These are phyloP conservation scores for Datnioides undecimradiatus DNA, from an alignment of 2,113 vertebrate species.

Conservation along the genomic window DNA sequence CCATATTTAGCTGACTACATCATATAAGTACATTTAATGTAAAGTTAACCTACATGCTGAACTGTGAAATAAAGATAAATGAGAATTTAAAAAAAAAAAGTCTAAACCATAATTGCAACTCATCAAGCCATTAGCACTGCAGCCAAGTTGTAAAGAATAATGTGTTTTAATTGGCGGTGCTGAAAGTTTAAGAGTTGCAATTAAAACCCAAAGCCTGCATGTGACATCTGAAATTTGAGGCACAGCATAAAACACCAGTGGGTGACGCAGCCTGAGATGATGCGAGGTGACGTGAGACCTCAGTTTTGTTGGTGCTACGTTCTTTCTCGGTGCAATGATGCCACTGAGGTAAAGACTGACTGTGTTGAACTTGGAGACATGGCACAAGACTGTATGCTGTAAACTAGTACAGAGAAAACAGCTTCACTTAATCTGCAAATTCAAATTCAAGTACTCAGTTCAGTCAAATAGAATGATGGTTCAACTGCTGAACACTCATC, in stretches of 20 bases:
- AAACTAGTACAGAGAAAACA: not conserved
- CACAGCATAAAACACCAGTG: not conserved
- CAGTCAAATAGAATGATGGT: not conserved
- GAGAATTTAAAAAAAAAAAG: constrained; percentile 1
- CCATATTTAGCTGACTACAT: not conserved
- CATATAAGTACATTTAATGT: not conserved
- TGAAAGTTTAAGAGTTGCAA: not conserved
- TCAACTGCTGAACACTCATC: not conserved
- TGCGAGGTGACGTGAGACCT: not conserved
- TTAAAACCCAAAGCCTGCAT: constrained; percentile 21
- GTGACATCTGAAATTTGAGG: constrained; percentile 13
- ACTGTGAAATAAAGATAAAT: constrained; percentile 28
- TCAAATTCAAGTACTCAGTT: not conserved
- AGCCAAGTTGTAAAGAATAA: constrained; percentile 47
- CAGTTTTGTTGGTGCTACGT: not conserved
- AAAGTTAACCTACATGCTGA: not conserved
- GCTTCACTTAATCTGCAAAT: not conserved
- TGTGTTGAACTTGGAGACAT: not conserved
- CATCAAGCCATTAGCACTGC: constrained; percentile 20
- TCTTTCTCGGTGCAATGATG: not conserved
- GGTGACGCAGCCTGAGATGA: not conserved
- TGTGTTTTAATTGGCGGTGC: constrained; percentile 21
- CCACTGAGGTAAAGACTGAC: not conserved
- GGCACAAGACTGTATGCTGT: not conserved
- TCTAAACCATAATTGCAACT: constrained; percentile 43